Evolutionary conservation across 2,113 vertebrate species (phyloP).

Genomic region (Gobius niger): DNA sequence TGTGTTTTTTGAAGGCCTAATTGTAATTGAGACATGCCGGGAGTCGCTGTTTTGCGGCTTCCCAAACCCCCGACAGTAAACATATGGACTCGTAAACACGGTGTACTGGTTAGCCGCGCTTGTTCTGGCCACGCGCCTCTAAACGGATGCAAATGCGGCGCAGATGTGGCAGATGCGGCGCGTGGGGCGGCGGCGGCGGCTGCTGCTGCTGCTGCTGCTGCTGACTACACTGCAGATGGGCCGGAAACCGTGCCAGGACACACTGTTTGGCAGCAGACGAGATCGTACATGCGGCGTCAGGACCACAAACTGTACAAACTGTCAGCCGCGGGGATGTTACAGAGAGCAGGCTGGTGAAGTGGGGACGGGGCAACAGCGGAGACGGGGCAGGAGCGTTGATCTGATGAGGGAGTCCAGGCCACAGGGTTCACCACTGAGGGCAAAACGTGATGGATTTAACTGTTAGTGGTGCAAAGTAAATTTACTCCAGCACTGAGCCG

Average conservation of each 20-base stretch:
- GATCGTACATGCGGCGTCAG: neutral
- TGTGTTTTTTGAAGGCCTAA: neutral
- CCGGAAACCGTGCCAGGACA: neutral
- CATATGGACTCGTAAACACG: neutral
- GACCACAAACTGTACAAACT: neutral
- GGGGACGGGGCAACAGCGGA: neutral
- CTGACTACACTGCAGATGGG: constrained; percentile 2
- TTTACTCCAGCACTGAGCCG: no score
- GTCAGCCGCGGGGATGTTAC: neutral
- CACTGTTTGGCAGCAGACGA: constrained; percentile 1
- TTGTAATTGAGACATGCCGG: neutral
- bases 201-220: neutral
- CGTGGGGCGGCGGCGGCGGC: neutral
- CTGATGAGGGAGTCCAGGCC: no score
- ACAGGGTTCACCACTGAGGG: no score
- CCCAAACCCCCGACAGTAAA: constrained; percentile 2
- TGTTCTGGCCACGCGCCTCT: neutral
- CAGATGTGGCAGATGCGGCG: constrained; percentile 5
- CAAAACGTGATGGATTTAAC: no score
- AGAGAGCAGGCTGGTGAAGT: neutral
- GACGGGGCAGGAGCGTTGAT: no score
- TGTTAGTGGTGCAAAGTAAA: no score
- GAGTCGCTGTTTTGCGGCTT: neutral
- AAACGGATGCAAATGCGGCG: neutral
- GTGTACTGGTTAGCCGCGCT: neutral